Percentiles rank a stretch among this genome's conserved stretches.
These are phyloP conservation scores for Xyrauchen texanus DNA, from an alignment of 2,113 vertebrate species.

Conservation along the genomic window DNA sequence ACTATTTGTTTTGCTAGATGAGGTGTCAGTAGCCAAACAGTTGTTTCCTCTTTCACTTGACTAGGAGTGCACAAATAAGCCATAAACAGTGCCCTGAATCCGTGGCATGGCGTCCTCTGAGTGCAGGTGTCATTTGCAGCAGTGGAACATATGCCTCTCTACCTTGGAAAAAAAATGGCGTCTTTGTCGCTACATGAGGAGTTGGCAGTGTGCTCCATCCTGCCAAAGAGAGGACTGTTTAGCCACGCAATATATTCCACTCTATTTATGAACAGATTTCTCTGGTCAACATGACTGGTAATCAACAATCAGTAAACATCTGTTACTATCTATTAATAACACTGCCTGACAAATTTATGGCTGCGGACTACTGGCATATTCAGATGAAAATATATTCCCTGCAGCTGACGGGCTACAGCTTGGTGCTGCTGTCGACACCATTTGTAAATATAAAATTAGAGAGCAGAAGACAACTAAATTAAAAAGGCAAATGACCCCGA, in stretches of 20 bases:
- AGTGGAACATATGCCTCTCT: slow-evolving; percentile 54
- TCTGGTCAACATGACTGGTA: slow-evolving; percentile 79
- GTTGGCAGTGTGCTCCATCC: slow-evolving; percentile 53
- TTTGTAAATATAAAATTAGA: slow-evolving; percentile 80
- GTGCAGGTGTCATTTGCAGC: slow-evolving; percentile 49
- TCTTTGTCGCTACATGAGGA: slow-evolving; percentile 43
- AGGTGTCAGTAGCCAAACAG: slow-evolving; percentile 61
- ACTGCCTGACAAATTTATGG: slow-evolving; percentile 70
- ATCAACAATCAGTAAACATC: slow-evolving; percentile 84
- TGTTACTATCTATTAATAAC: slow-evolving; percentile 83
- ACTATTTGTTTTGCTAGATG: slow-evolving; percentile 65
- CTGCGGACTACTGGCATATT: slow-evolving; percentile 64
- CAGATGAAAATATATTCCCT: slow-evolving; percentile 71
- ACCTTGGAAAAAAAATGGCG: slow-evolving; percentile 46
- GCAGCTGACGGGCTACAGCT: slow-evolving; percentile 73
- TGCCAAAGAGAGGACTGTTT: slow-evolving; percentile 54
- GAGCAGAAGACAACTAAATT: slow-evolving; percentile 80
- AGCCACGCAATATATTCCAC: slow-evolving; percentile 70
- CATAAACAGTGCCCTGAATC: slow-evolving; percentile 44
- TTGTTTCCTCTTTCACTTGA: slow-evolving; percentile 56
- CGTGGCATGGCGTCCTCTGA: slow-evolving; percentile 40
- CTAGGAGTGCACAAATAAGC: slow-evolving; percentile 52
- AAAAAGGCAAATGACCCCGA: slow-evolving; percentile 78
- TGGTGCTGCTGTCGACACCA: slow-evolving; percentile 70
- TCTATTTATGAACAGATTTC: slow-evolving; percentile 82